Evolutionary conservation across 2,888 invertebrate species (phyloP), one percentile per base, ranked within the genome.

Genomic region (Heliconius ismenius): DNA sequence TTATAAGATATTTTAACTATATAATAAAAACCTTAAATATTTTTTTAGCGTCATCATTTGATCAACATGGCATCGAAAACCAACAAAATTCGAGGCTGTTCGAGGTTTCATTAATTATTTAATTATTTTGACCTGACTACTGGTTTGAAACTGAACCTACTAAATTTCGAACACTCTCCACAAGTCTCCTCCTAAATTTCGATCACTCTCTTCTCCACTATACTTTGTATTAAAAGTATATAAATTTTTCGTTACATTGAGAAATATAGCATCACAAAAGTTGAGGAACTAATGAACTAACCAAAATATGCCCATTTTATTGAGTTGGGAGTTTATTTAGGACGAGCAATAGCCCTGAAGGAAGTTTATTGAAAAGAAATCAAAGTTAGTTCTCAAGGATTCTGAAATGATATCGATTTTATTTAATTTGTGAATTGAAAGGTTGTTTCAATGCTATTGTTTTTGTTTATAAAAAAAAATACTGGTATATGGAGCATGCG

Each of bases 291-390:
- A 60, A 28, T 43, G 43, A 75, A 39, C 58, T 68, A 70, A 39
- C 65, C 63, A 72, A 72, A 77, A 67, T 67, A 77, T 72, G 49
- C 43, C 49, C 60, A 74, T 49, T 58, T 68, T 73, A 78, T 78
- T 73, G 73, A 73, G 75, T 75, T 78, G 62, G 63, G 49, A 62
- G 73, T 70, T 76, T 78, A 73, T 76, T 73, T 60, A 73, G 64
- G 64, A 69, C 58, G 73, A 70, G 72, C 26, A 28, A n/a, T 54
- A 28, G 74, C 39, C 64, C 15, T 36, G 49, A 75, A 75, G 64
- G 18, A 58, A 74, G 64, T 75, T 75, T 75, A 72, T 75, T 78
- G 75, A 72, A 68, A 78, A 65, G 75, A 78, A 73, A 78, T 73
- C 72, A 68, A 78, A 58, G 60, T 64, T 62, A 32, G 21, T 28